Evolutionary conservation across 2,888 invertebrate species (phyloP), one percentile per base, ranked within the genome.

Genomic region (Corbicula japonica): DNA sequence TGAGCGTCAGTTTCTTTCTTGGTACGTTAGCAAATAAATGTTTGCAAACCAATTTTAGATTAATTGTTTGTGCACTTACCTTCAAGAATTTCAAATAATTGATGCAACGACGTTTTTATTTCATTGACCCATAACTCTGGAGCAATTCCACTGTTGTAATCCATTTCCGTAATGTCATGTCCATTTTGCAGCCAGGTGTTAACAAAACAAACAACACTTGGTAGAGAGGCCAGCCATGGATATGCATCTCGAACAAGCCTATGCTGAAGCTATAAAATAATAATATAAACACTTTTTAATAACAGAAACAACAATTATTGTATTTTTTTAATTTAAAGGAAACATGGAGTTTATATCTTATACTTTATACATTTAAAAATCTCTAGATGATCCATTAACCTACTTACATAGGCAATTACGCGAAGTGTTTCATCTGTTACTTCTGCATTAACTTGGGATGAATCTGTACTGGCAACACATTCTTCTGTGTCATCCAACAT

Each of bases 161-260:
- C 85, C 50, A 87, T 80, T 8, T 84, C 76, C 18, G 38, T 30
- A 5, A 79, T 30, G 54, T 75, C 62, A 32, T 63, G 69, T 4
- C 70, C 30, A 30, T 60, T 30, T 21, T 56, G 46, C 41, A 88
- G 46, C 80, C 82, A 87, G 58, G 68, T 70, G 54, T 84, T 77
- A 2, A 86, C 62, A 72, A 87, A 87, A n/a, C 84, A 84, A 30
- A 87, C 71, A 48, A 80, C 80, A 15, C 85, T 84, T 65, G 86
- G 86, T 26, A 88, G 34, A 38, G 78, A 76, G 6, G 56, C 58
- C 28, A 86, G 23, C 12, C 56, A 50, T 35, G 86, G 85, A 52
- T 71, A 80, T 15, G 85, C 54, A 54, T 63, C 41, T 52, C 68
- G 56, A 38, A 68, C 62, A 0, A 76, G 41, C 48, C 58, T 62